Evolutionary conservation across 2,113 vertebrate species (phyloP), one percentile per base, ranked within the genome.

Genomic region (Rhinoderma darwinii): DNA sequence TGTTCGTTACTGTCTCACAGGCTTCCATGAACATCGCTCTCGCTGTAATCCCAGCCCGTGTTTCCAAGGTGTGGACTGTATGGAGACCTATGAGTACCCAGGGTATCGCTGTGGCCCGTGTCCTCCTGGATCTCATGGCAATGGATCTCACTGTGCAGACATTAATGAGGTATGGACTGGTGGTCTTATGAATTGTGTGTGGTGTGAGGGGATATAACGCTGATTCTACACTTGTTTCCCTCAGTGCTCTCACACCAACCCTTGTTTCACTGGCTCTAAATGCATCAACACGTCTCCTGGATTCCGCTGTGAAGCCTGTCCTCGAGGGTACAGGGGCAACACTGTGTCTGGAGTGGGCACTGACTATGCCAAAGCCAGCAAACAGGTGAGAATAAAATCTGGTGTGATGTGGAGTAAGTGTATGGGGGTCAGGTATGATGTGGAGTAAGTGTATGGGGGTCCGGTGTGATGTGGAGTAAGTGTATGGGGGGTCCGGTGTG

Each of bases 41-140:
- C 96, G 94, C 88, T 99, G 98, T 88, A 96, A 93, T 72, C 97
- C 98, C 25, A 98, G 92, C 88, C 97, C 98, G 0, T 99, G 98
- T 89, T 97, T 95, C 88, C 94, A 90, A 0, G 96, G 95, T 0
- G 97, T 98, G 56, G 90, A 96, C 91, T 99, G 98, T 89, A 95
- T 96, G 95, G 98, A 99, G 89, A 97, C 95, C 0, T 93, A 96
- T 0, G 95, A 98, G 51, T 96, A 95, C 84, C 98, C 98, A 0
- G 98, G 98, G 30, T 99, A 95, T 93, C 95, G 95, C 89, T 99
- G 98, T 1, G 98, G 97, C 25, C 94, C 96, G 22, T 99, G 98
- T 77, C 97, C 97, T 0, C 93, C 96, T 0, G 98, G 98, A 56
- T 96, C 95, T 80, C 91, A 88, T 2, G 98, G 98, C 84, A 99